phyloP scores from a whole-genome alignment of 2,797 vertebrate genomes.

The Centropyge bicolor region DNA sequence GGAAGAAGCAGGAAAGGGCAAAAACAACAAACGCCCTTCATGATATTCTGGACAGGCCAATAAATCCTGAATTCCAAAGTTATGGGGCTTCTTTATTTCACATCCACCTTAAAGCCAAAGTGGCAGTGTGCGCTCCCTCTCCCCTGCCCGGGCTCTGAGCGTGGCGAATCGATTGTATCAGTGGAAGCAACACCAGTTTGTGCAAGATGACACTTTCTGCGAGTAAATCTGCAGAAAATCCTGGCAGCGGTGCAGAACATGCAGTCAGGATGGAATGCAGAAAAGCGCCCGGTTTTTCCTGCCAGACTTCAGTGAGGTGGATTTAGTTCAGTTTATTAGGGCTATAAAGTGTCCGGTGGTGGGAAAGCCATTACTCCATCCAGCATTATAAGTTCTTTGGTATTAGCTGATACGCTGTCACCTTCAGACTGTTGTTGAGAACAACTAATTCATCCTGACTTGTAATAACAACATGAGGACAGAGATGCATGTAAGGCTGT shows the following conservation, averaged over 20 bases:
- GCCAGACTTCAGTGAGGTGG: constrained; percentile 81
- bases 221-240: constrained; percentile 88
- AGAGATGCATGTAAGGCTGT: constrained; percentile 1
- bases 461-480: constrained; percentile 19
- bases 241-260: constrained; percentile 82
- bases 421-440: constrained; percentile 31
- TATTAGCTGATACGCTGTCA: constrained; percentile 46
- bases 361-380: constrained; percentile 77
- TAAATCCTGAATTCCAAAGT: constrained; percentile 78
- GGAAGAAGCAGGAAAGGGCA: neutral
- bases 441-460: constrained; percentile 31
- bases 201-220: constrained; percentile 89
- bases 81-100: constrained; percentile 81
- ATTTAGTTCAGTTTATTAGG: constrained; percentile 82
- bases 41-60: constrained; percentile 64
- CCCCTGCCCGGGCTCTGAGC: constrained; percentile 76
- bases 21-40: constrained; percentile 45
- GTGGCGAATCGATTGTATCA: constrained; percentile 90
- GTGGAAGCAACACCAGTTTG: constrained; percentile 90
- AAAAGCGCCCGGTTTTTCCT: constrained; percentile 61
- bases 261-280: constrained; percentile 83
- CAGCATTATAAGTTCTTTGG: constrained; percentile 47
- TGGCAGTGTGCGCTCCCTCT: constrained; percentile 61
- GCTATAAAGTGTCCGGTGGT: constrained; percentile 80
- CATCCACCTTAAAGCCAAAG: constrained; percentile 75